Percentiles rank a stretch among this genome's conserved stretches.
phyloP scores from a whole-genome alignment of 2,888 invertebrate species.

The Melanargia galathea region DNA sequence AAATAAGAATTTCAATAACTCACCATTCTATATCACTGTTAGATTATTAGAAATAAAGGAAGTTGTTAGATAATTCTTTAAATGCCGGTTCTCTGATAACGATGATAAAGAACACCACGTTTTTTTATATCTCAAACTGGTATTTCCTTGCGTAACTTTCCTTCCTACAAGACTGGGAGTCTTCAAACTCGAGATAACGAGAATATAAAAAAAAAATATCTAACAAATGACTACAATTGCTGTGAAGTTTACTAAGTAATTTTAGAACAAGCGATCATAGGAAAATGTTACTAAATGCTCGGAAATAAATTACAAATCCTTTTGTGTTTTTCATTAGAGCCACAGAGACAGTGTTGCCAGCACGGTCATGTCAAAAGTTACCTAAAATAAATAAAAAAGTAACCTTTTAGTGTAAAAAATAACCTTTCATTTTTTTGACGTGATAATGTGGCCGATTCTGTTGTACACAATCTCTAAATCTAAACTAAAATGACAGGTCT shows the following conservation, averaged over 20 bases:
- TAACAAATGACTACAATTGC: conserved; percentile 7
- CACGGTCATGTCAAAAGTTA: too few relatives aligned
- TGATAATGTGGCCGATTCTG: too few relatives aligned
- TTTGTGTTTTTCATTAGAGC: neutral
- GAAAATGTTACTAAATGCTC: conserved; percentile 7
- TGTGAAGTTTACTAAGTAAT: conserved; percentile 6
- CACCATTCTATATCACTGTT: conserved; percentile 52
- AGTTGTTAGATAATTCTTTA: neutral
- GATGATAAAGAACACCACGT: neutral
- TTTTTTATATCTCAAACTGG: conserved; percentile 6
- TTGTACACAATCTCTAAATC: too few relatives aligned
- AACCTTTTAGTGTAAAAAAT: too few relatives aligned
- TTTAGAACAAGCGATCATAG: conserved; percentile 5
- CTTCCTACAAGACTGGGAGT: conserved; percentile 7
- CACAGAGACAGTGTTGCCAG: too few relatives aligned
- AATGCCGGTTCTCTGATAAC: neutral
- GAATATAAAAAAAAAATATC: neutral
- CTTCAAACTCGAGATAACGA: conserved; percentile 15
- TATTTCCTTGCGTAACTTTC: conserved; percentile 13
- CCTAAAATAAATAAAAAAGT: too few relatives aligned
- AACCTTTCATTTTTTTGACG: too few relatives aligned
- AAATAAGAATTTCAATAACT: conserved; percentile 48
- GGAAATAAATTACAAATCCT: conserved; percentile 13
- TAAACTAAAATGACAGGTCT: too few relatives aligned
- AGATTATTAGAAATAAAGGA: neutral